Base-by-base conservation (phyloP, 2,888 invertebrate genomes). In the Megastigmus dorsalis region DNA sequence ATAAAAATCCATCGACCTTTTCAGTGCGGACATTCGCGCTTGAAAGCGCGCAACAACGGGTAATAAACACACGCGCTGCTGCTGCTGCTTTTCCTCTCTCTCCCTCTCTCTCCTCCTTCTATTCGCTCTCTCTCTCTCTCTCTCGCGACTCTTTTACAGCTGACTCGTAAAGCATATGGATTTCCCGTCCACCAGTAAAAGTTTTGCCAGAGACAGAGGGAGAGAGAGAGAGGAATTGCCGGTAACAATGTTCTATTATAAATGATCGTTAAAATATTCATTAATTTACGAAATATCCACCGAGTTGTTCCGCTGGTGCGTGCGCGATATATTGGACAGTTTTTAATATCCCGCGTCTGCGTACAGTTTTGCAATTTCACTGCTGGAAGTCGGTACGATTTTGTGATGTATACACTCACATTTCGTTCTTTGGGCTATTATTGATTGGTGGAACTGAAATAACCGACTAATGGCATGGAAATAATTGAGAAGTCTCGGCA, bases 1-100 rank as follows among this genome's bases (percentile, higher is more conserved):
- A 72, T 72, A 72, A 72, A 72, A 72, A 65, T 52, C 57, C 57
- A 66, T 72, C 72, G 63, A 63, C 63, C 71, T 57, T 63, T 70
- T 71, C 43, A 43, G 43, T 38, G 36, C 26, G 26, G 52, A 20
- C 57, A 41, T 52, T 60, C 45, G 33, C 45, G 54, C 30, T 43
- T 67, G 57, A 36, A 57, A 57, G 36, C 28, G 30, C 48, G 30
- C 43, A 54, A 55, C 59, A 38, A 28, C 55, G 55, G 55, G 62
- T 62, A 62, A 63, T 70, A 62, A 63, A 62, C 36, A 9, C 45
- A 36, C 26, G 38, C 13, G n/a, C n/a, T n/a, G n/a, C n/a, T n/a
- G n/a, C n/a, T n/a, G n/a, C n/a, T n/a, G n/a, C n/a, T n/a, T n/a
- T n/a, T n/a, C n/a, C 13, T 26, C 28, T 38, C 28, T 45, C 2